Conservation (phyloP, 2,113 vertebrate genomes). For the Takifugu flavidus region DNA sequence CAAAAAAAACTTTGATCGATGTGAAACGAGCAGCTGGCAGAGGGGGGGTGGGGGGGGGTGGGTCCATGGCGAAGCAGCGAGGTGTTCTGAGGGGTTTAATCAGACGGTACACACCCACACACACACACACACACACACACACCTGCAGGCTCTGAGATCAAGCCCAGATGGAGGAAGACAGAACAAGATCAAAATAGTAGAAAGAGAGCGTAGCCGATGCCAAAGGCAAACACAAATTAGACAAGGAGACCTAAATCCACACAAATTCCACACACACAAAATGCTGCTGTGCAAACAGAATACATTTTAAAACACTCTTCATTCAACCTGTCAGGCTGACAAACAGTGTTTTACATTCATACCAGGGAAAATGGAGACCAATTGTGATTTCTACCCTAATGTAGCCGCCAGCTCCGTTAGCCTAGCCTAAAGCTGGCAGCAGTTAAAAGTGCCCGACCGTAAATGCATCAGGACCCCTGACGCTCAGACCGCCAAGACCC, state of each 20-base stretch:
- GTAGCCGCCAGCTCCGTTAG: too few species aligned
- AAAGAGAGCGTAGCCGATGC: slow-evolving; percentile 10
- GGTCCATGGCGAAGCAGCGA: neutral
- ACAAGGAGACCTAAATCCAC: slow-evolving; percentile 5
- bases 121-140: neutral
- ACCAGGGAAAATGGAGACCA: neutral
- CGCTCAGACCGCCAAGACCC: too few species aligned
- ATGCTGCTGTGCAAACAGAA: neutral
- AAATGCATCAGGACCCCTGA: too few species aligned
- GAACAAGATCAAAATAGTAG: slow-evolving; percentile 26
- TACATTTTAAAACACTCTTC: neutral
- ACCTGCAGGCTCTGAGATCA: slow-evolving; percentile 13
- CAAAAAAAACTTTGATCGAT: neutral
- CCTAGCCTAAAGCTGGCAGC: too few species aligned
- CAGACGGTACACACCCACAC: too few species aligned
- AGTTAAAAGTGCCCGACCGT: too few species aligned
- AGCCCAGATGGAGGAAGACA: slow-evolving; percentile 22
- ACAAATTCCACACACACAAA: neutral
- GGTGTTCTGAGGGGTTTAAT: neutral
- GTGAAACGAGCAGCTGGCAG: slow-evolving; percentile 5
- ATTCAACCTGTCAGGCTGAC: neutral
- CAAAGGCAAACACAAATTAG: slow-evolving; percentile 23
- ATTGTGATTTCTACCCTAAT: neutral
- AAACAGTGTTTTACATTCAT: too few species aligned
- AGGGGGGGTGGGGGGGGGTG: neutral